Evolutionary conservation across 2,888 invertebrate genomes (phyloP).

Genomic region (Cryptophagus acutangulus): DNA sequence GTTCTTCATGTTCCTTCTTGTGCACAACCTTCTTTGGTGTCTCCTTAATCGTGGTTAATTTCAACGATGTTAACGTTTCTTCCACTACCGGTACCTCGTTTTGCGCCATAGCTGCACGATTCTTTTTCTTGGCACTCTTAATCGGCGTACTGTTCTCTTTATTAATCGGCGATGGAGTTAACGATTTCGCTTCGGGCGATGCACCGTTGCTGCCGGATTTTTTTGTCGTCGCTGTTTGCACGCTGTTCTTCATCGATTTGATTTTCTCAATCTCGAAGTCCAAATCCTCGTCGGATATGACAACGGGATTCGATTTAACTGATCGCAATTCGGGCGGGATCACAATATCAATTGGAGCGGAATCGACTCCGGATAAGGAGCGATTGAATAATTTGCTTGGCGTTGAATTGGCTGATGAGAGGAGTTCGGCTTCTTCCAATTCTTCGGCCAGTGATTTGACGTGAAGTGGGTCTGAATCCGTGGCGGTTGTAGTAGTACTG

Average conservation of each 20-base stretch:
- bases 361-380: constrained; percentile 55
- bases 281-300: constrained; percentile 62
- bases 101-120: constrained; percentile 25
- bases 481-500: constrained; percentile 19
- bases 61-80: constrained; percentile 28
- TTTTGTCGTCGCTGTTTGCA: constrained; percentile 8
- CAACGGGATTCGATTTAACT: constrained; percentile 52
- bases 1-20: constrained; percentile 25
- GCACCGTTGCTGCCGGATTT: constrained; percentile 3
- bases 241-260: constrained; percentile 50
- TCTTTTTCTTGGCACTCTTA: constrained; percentile 10
- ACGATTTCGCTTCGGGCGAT: constrained; percentile 4
- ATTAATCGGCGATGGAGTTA: neutral
- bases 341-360: constrained; percentile 64
- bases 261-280: constrained; percentile 64
- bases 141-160: constrained; percentile 7
- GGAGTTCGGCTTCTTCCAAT: constrained; percentile 44
- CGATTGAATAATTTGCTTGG: constrained; percentile 18
- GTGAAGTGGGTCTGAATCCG: no score
- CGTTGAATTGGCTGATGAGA: neutral
- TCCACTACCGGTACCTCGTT: constrained; percentile 29
- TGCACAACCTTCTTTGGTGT: constrained; percentile 9
- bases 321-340: constrained; percentile 42
- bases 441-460: constrained; percentile 48
- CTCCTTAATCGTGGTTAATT: constrained; percentile 20